Evolutionary conservation across 2,888 invertebrate species (phyloP), one percentile per base, ranked within the genome.

Genomic region (Eilema depressum): DNA sequence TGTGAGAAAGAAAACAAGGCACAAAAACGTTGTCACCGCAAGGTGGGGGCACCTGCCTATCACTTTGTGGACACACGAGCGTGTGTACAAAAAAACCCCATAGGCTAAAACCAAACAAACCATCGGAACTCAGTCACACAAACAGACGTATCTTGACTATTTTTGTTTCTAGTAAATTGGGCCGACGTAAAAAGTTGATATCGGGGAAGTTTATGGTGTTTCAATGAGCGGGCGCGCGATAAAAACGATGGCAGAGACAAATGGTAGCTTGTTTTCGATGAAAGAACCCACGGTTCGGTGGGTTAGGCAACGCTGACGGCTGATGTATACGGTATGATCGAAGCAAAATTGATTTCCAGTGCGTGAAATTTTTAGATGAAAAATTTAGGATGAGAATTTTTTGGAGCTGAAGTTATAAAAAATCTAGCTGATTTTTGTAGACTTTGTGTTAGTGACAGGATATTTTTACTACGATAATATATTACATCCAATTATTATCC

Each of bases 141-240:
- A 71, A 70, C 30, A 66, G 25, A 67, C 62, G 41, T 68, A 59
- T 73, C 69, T 70, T 75, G 66, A 66, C 76, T 69, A 65, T 75
- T 77, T 85, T 84, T 84, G 82, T 81, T 81, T 81, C 78, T 79
- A 74, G 74, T 75, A 84, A 83, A 84, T 83, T 82, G 85, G 75
- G 69, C 75, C 71, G 78, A 74, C 83, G 74, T 84, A 85, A 86
- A 86, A 86, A 83, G 76, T 75, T 74, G 75, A 73, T 81, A 81
- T 82, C 79, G 68, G n/a, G n/a, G n/a, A 71, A 71, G 69, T 84
- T 84, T 86, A 86, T 84, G 81, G 81, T 77, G 74, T 80, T 85
- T 74, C 81, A 77, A 82, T 85, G 83, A 83, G 78, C 78, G 78
- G 69, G 68, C 56, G 68, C 23, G 70, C 71, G 82, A 85, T 84